Evolutionary conservation across 2,113 vertebrate species (phyloP).

Genomic region (Suncus etruscus): DNA sequence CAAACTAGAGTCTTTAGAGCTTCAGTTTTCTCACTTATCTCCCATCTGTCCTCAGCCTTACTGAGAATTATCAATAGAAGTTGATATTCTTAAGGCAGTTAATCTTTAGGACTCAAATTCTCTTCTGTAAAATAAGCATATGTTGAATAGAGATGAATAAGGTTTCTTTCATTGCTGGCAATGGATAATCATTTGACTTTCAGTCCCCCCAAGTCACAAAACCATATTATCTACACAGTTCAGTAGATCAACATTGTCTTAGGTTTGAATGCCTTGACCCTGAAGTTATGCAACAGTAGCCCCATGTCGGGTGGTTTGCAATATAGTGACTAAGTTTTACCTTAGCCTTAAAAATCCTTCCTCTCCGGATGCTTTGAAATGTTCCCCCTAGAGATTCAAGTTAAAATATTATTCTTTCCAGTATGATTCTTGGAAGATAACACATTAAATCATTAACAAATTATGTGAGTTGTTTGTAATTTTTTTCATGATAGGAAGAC

Average conservation of each 20-base stretch:
- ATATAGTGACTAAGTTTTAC: conserved; percentile 50
- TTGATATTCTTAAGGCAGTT: background rate
- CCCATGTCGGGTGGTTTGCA: conserved; percentile 15
- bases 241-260: background rate
- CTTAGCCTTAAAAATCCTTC: conserved; percentile 52
- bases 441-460: conserved; percentile 79
- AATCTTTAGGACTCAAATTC: background rate
- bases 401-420: conserved; percentile 82
- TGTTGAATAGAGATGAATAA: background rate
- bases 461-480: conserved; percentile 71
- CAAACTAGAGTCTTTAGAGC: background rate
- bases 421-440: conserved; percentile 71
- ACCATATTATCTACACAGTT: background rate
- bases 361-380: conserved; percentile 74
- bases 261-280: background rate
- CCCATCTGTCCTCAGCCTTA: background rate
- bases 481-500: conserved; percentile 60
- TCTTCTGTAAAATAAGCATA: conserved; percentile 36
- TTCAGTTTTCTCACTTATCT: background rate
- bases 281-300: background rate
- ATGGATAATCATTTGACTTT: background rate
- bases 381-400: conserved; percentile 50
- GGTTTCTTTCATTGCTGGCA: background rate
- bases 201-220: background rate
- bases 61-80: too few relatives aligned